phyloP scores from a whole-genome alignment of 2,888 invertebrate species.

The Trichopoda pennipes region DNA sequence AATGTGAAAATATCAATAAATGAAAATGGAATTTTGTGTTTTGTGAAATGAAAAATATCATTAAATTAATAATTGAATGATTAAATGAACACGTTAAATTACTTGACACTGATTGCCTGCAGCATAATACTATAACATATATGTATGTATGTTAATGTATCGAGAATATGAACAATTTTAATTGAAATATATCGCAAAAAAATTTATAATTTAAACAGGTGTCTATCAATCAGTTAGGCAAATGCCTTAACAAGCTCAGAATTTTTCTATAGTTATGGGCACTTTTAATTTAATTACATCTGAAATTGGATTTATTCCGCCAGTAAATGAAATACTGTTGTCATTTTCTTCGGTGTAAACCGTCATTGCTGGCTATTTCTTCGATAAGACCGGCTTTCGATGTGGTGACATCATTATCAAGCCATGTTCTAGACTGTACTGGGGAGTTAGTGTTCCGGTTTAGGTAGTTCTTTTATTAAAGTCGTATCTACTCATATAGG shows the following conservation, averaged over 20 bases:
- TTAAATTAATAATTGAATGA: conserved; percentile 30
- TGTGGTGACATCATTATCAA: too few species aligned
- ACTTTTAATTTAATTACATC: not conserved
- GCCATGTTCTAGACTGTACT: too few species aligned
- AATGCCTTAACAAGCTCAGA: not conserved
- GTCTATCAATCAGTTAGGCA: too few species aligned
- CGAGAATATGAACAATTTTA: not conserved
- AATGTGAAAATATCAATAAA: not conserved
- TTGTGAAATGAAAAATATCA: conserved; percentile 14
- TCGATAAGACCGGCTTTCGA: too few species aligned
- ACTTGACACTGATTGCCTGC: not conserved
- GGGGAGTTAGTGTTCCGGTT: too few species aligned
- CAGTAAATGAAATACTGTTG: too few species aligned
- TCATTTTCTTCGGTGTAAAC: too few species aligned
- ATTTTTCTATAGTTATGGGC: not conserved
- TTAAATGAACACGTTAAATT: conserved; percentile 22
- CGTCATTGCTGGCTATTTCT: too few species aligned
- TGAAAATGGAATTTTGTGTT: not conserved
- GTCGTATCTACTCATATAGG: too few species aligned
- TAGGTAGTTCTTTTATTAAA: too few species aligned
- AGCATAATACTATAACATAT: not conserved
- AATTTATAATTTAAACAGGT: not conserved
- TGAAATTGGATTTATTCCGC: too few species aligned
- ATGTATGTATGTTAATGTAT: not conserved
- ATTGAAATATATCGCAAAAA: not conserved